These are phyloP conservation scores for Tragelaphus eurycerus DNA, from an alignment of 2,797 vertebrate genomes.

Conservation along the genomic window DNA sequence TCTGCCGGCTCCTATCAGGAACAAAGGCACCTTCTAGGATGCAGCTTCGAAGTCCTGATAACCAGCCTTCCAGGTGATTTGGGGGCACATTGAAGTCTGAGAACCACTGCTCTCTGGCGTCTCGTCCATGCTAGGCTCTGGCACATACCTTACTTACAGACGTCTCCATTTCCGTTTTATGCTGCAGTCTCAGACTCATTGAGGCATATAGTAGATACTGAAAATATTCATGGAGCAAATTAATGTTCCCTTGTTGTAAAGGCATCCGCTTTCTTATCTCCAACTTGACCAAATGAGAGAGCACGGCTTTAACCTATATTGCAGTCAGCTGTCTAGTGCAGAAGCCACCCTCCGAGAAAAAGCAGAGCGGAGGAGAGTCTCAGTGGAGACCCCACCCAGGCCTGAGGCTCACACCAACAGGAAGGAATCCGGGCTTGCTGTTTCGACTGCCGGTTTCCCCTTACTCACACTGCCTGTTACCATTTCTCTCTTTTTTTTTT, in stretches of 20 bases:
- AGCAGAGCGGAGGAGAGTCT: neutral
- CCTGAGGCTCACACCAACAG: neutral
- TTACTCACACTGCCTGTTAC: neutral
- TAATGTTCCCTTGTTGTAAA: neutral
- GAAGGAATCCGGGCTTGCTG: neutral
- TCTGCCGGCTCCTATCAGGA: neutral
- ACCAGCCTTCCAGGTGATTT: neutral
- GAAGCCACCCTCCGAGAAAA: neutral
- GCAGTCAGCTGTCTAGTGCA: neutral
- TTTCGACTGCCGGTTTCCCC: neutral
- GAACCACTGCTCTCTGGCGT: neutral
- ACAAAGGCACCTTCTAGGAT: neutral
- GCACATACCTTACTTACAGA: too few relatives aligned
- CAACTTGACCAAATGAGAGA: neutral
- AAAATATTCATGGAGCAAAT: neutral
- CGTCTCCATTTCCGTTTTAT: neutral
- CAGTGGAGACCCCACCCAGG: neutral
- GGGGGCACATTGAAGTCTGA: neutral
- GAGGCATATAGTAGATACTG: neutral
- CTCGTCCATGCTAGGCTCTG: neutral
- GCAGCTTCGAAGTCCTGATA: neutral
- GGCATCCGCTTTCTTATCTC: neutral
- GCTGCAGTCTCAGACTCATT: neutral
- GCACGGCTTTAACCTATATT: neutral
- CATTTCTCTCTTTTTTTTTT: neutral